Evolutionary conservation across 2,797 vertebrate species (phyloP), one percentile per base, ranked within the genome.

Genomic region (Diplodus sargus): DNA sequence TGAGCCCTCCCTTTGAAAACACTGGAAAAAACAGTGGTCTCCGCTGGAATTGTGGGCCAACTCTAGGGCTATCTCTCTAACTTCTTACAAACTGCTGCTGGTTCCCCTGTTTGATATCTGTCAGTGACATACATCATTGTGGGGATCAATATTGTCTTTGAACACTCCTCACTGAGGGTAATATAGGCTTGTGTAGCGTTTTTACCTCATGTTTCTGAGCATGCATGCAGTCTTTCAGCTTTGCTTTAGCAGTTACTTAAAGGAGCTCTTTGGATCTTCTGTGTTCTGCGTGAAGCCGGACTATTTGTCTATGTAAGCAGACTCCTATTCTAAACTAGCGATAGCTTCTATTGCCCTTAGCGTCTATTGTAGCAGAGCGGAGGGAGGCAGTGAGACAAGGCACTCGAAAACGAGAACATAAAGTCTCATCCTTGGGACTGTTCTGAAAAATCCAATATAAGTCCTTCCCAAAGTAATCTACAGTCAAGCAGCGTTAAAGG

Each of bases 1-100:
- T 60, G 79, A 83, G 57, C 58, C 71, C 63, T 78, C 61, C 79
- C 58, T 79, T 83, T 83, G 56, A 83, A 84, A 83, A 85, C 68
- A 87, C 47, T 59, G 61, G 22, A 58, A 45, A 57, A 51, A 53
- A 68, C 30, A 45, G 72, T 75, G 74, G 58, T 57, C 79, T 85
- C 74, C 54, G 68, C 74, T 69, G 72, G 60, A 79, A 51, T 11
- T 39, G 25, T 9, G 28, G 23, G 54, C 56, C 18, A n/a, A 49
- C n/a, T 62, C 34, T 52, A 43, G 69, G 10, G 23, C 74, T 18
- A 14, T 54, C 42, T 34, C 69, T 73, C 58, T 54, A 43, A 52
- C 17, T 22, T 74, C 28, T 60, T 66, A 78, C 54, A 53, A 67
- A 48, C 52, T 73, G 39, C 39, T 60, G 57, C 52, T 73, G 57